phyloP scores from a whole-genome alignment of 2,113 vertebrate species.

The Calidris pygmaea region DNA sequence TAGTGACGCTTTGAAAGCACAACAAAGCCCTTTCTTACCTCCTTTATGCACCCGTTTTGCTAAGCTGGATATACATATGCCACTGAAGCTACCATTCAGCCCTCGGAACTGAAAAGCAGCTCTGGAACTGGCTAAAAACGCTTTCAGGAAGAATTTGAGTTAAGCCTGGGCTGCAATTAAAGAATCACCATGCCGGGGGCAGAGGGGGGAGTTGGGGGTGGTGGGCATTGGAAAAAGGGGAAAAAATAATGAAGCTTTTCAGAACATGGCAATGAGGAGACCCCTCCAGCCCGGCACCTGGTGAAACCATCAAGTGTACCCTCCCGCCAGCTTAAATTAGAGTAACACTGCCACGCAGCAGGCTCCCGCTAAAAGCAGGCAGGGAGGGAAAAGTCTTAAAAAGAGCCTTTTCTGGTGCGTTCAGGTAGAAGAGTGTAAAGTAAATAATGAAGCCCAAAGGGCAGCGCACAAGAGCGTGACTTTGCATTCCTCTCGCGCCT shows the following conservation, averaged over 20 bases:
- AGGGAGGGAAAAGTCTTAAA: background rate
- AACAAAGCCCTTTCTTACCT: background rate
- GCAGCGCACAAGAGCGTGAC: conserved; percentile 23
- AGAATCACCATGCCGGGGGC: background rate
- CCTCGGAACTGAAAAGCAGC: background rate
- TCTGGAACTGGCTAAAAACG: background rate
- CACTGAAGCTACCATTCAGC: background rate
- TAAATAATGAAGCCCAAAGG: conserved; percentile 50
- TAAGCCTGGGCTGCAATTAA: conserved; percentile 5
- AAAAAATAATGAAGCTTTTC: conserved; percentile 15
- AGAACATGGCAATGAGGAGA: background rate
- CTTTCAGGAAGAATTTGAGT: background rate
- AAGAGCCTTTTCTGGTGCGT: conserved; percentile 46
- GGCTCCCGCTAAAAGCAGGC: conserved; percentile 7
- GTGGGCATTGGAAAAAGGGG: background rate
- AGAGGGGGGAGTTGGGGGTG: background rate
- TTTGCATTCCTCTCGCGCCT: conserved; percentile 5
- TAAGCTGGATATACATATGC: background rate
- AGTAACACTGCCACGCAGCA: conserved; percentile 1
- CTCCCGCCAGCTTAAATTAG: conserved; percentile 31
- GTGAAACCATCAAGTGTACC: background rate
- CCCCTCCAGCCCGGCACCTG: conserved; percentile 42
- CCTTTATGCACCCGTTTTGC: background rate
- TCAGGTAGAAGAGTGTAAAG: conserved; percentile 62
- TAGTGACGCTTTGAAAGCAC: background rate